Evolutionary conservation across 2,113 vertebrate genomes (phyloP).

Genomic region (chimpanzee (Pan troglodytes)): NHGRI_mPanTro3-v2.1_pri NC_072404.2:11128001-11128500

Average conservation of each 20-base stretch:
- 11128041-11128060: too few relatives aligned
- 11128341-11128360: background rate
- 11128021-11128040: too few relatives aligned
- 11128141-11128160: too few relatives aligned
- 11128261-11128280: background rate
- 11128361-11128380: constrained; percentile 68
- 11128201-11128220: background rate
- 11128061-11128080: too few relatives aligned
- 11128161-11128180: background rate
- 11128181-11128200: background rate
- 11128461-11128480: constrained; percentile 99
- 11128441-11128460: constrained; percentile 99
- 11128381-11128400: constrained; percentile 93
- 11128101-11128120: too few relatives aligned
- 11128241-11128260: rapidly evolving
- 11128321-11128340: background rate
- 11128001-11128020: too few relatives aligned
- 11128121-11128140: too few relatives aligned
- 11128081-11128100: too few relatives aligned
- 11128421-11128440: constrained; percentile 99
- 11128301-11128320: background rate
- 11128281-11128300: background rate
- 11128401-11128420: constrained; percentile 98
- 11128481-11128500: constrained; percentile 66
- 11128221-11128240: background rate